phyloP scores from a whole-genome alignment of 2,113 vertebrate species.

The Centropus unirufus region DNA sequence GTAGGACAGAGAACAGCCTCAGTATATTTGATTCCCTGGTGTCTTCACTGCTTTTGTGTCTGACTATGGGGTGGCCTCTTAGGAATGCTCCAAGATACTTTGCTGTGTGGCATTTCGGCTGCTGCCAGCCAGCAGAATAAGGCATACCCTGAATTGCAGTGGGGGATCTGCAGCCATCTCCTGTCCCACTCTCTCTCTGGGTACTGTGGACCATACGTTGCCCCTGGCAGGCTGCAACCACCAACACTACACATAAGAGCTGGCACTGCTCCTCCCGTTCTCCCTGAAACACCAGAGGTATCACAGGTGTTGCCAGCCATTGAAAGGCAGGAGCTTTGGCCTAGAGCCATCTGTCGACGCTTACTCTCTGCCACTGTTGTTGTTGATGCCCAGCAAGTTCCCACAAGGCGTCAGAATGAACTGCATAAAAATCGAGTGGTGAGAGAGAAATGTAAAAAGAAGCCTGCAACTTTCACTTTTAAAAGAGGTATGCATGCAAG shows the following conservation, averaged over 20 bases:
- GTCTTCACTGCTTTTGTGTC: neutral
- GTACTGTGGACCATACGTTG: constrained; percentile 23
- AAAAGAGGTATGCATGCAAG: neutral
- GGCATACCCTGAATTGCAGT: neutral
- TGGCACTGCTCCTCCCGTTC: neutral
- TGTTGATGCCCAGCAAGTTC: constrained; percentile 11
- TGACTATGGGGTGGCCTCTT: neutral
- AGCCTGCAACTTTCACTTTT: neutral
- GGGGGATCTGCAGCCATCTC: neutral
- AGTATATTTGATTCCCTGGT: neutral
- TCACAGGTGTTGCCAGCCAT: constrained; percentile 7
- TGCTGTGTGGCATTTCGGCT: neutral
- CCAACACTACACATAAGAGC: neutral
- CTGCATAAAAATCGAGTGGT: neutral
- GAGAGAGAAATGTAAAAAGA: neutral
- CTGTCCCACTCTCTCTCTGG: neutral
- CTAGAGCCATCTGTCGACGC: constrained; percentile 31
- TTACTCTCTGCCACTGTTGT: neutral
- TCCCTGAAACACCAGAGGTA: constrained; percentile 6
- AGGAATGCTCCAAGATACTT: neutral
- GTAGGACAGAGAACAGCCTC: neutral
- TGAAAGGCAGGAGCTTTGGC: constrained; percentile 29
- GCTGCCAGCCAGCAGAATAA: neutral
- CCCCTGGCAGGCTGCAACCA: constrained; percentile 22
- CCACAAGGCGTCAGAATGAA: neutral